Percentiles rank a stretch among this genome's conserved stretches.
Evolutionary conservation across 2,113 vertebrate genomes (phyloP).

Genomic region (Bufo bufo): DNA sequence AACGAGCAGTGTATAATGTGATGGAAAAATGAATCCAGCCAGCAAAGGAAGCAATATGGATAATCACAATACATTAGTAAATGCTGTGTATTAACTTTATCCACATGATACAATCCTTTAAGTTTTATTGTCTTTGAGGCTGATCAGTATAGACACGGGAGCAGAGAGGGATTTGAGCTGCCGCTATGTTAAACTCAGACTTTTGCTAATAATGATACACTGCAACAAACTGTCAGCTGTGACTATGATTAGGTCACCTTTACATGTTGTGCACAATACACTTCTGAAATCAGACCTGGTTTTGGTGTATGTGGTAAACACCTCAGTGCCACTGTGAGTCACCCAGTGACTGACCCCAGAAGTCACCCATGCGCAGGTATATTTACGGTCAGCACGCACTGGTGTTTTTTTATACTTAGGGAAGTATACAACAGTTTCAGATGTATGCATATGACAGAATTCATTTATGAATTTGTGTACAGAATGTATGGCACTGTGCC

Average conservation of each 20-base stretch:
- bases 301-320: constrained; percentile 1
- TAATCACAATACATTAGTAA: too few species aligned
- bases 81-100: too few species aligned
- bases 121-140: too few species aligned
- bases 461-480: background rate
- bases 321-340: background rate
- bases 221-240: background rate
- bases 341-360: background rate
- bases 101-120: too few species aligned
- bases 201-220: background rate
- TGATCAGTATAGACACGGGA: too few species aligned
- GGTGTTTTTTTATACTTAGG: background rate
- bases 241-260: background rate
- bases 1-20: too few species aligned
- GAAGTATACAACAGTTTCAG: background rate
- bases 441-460: background rate
- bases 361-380: constrained; percentile 1
- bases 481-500: too few species aligned
- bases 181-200: background rate
- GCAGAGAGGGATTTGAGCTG: background rate
- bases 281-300: background rate
- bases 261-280: background rate
- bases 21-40: too few species aligned
- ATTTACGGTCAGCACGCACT: background rate
- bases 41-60: too few species aligned